Evolutionary conservation across 1,140 invertebrate genomes (phyloP).

Genomic region (Platyura marginata): DNA sequence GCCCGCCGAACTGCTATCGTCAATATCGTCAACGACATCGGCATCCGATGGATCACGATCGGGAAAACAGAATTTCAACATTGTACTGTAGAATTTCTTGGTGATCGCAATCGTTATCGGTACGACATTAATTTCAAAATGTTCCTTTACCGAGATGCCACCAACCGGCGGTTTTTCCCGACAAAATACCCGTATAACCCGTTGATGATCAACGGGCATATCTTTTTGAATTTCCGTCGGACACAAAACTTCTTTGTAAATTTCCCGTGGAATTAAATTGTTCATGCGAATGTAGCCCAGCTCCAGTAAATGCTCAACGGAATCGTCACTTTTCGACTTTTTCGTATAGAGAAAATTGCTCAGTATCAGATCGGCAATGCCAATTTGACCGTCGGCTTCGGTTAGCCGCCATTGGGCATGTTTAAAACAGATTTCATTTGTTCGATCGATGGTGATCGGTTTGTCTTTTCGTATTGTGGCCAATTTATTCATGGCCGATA

Average conservation of each 20-base stretch:
- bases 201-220: conserved; percentile 74
- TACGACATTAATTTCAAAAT: conserved; percentile 93
- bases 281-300: conserved; percentile 92
- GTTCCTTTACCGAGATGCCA: conserved; percentile 95
- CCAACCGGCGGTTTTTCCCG: conserved; percentile 83
- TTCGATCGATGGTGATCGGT: conserved; percentile 56
- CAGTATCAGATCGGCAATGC: conserved; percentile 87
- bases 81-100: conserved; percentile 93
- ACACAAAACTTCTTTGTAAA: conserved; percentile 81
- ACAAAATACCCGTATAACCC: conserved; percentile 73
- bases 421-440: conserved; percentile 97
- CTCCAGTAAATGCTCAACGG: conserved; percentile 90
- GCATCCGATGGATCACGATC: conserved; percentile 77
- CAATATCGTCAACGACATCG: conserved; percentile 37
- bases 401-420: conserved; percentile 97
- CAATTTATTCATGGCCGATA: conserved; percentile 38
- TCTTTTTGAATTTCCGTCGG: conserved; percentile 75
- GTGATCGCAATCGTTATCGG: conserved; percentile 88
- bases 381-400: conserved; percentile 91
- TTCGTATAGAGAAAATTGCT: conserved; percentile 97
- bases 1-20: conserved; percentile 24
- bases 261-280: conserved; percentile 85
- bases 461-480: conserved; percentile 32
- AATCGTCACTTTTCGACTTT: conserved; percentile 90
- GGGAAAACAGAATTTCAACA: conserved; percentile 98